Evolutionary conservation across 2,113 vertebrate genomes (phyloP).

Genomic region (Neolamprologus modestus): DNA sequence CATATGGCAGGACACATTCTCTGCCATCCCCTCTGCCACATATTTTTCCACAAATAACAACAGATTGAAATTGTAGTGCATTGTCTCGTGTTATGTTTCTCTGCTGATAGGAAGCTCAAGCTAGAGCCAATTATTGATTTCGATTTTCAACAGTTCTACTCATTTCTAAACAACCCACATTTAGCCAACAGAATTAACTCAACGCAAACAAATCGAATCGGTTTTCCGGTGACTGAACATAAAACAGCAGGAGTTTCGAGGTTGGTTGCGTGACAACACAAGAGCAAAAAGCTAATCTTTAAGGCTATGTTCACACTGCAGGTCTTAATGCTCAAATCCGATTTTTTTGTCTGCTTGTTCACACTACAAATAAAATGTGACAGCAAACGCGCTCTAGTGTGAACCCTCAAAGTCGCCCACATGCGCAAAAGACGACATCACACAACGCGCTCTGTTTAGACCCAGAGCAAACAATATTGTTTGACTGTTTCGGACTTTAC

Average conservation of each 20-base stretch:
- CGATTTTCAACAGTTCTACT: background rate
- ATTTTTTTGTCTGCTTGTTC: background rate
- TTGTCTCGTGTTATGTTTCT: background rate
- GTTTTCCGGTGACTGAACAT: background rate
- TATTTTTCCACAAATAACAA: background rate
- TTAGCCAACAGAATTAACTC: background rate
- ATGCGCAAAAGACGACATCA: background rate
- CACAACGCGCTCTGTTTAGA: background rate
- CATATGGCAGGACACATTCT: background rate
- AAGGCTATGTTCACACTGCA: background rate
- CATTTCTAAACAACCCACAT: background rate
- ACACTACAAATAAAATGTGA: background rate
- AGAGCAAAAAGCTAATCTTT: background rate
- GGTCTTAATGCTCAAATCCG: background rate
- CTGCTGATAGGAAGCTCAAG: background rate
- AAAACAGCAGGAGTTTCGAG: background rate
- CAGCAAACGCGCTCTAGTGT: rapidly evolving
- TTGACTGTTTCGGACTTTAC: background rate
- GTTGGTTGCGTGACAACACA: background rate
- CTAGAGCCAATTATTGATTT: background rate
- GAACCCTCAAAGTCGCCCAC: background rate
- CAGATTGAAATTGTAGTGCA: background rate
- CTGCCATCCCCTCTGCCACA: background rate
- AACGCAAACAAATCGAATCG: background rate
- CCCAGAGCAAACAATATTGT: rapidly evolving